These are phyloP conservation scores for Acomys russatus DNA, from an alignment of 2,797 vertebrate species.

Conservation along the genomic window DNA sequence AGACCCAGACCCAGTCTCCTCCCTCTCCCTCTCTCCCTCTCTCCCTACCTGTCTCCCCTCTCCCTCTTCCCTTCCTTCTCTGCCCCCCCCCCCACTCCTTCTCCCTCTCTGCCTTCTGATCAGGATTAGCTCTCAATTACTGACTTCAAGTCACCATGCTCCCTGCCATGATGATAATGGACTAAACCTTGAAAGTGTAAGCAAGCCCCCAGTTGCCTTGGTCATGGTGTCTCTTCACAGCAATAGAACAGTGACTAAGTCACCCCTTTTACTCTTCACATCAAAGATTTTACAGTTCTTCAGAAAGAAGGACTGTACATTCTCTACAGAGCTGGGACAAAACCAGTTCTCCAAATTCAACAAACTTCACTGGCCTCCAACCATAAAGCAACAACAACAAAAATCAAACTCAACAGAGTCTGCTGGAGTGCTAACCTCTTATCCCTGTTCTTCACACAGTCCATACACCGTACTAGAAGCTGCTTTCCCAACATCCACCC, in stretches of 20 bases:
- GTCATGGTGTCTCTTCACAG: not conserved
- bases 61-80: not conserved
- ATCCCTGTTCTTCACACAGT: not conserved
- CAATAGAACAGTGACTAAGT: not conserved
- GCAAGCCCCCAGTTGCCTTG: not conserved
- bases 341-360: not conserved
- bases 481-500: not conserved
- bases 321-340: not conserved
- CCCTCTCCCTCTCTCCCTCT: not conserved
- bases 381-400: not conserved
- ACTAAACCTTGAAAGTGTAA: not conserved
- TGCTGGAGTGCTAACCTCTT: not conserved
- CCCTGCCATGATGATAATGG: not conserved
- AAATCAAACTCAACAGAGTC: not conserved
- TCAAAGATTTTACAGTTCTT: not conserved
- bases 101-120: not conserved
- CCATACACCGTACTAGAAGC: not conserved
- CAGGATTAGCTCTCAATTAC: not conserved
- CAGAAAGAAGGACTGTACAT: not conserved
- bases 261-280: not conserved
- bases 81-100: not conserved
- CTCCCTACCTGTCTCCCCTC: too few relatives aligned
- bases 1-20: not conserved
- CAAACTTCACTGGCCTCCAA: not conserved
- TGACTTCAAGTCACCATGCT: not conserved